Conservation (phyloP, 1,140 invertebrate genomes). For the Macrosteles quadrilineatus region DNA sequence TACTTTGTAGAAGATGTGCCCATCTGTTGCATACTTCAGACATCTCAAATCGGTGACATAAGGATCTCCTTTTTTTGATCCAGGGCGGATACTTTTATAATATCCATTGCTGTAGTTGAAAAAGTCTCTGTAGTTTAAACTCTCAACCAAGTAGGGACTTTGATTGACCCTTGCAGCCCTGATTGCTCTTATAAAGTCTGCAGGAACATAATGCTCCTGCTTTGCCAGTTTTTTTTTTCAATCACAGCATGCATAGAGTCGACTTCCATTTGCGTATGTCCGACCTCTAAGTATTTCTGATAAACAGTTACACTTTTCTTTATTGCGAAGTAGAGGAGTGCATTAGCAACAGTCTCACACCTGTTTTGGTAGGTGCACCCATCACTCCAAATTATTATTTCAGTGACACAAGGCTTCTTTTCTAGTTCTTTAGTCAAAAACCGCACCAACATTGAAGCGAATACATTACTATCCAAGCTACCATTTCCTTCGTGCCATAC, state of each 20-base stretch:
- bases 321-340: slow-evolving; percentile 41
- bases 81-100: slow-evolving; percentile 14
- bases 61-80: slow-evolving; percentile 8
- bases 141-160: slow-evolving; percentile 22
- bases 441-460: slow-evolving; percentile 48
- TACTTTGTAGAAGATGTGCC: slow-evolving; percentile 18
- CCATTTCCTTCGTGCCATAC: slow-evolving; percentile 25
- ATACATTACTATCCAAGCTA: slow-evolving; percentile 13
- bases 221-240: slow-evolving; percentile 41
- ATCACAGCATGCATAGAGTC: slow-evolving; percentile 48
- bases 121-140: slow-evolving; percentile 25
- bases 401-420: not conserved
- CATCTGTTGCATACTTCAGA: slow-evolving; percentile 18
- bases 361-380: slow-evolving; percentile 48
- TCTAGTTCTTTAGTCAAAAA: slow-evolving; percentile 43
- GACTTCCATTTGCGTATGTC: slow-evolving; percentile 52
- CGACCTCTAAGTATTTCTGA: slow-evolving; percentile 50
- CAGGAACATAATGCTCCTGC: slow-evolving; percentile 39
- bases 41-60: slow-evolving; percentile 29
- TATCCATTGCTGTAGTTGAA: slow-evolving; percentile 17
- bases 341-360: too few species aligned
- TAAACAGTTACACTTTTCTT: slow-evolving; percentile 43
- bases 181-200: slow-evolving; percentile 39
- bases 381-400: slow-evolving; percentile 37
- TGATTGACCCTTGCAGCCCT: slow-evolving; percentile 40